Evolutionary conservation across 2,113 vertebrate species (phyloP), one percentile per base, ranked within the genome.

Genomic region (Paratilapia polleni): DNA sequence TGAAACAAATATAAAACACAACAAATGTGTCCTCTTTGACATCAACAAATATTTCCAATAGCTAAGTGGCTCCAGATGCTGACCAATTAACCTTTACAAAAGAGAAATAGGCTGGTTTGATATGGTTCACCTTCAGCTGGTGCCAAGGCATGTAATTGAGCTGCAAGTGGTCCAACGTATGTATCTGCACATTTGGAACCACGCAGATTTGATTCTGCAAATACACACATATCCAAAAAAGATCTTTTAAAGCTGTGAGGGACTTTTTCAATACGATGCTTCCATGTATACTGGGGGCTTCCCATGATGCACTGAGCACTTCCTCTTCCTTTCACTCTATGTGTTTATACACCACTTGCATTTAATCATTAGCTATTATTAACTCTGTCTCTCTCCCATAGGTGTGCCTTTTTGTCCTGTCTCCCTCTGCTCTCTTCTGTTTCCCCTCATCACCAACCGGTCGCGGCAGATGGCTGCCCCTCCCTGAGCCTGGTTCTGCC

Each of bases 51-150:
- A 86, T 83, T 89, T 88, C 74, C 80, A 89, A 77, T 26, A 82
- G 86, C 82, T 91, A 93, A 95, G 83, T 91, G 90, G 86, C 34
- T 88, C 90, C 95, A 95, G 94, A 96, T 95, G 95, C 86, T 60
- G 86, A 88, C 78, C 90, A 93, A 95, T 95, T 93, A 94, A 91
- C 86, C 83, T 92, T 91, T 91, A 89, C 89, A 66, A 85, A 92
- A 86, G 82, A 82, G 78, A 94, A 94, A 90, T 89, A 88, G 66
- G 81, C 75, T 83, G 1, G 31, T 74, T 89, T 90, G 63, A 78
- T 63, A 83, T 66, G 76, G 64, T 91, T 95, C 91, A 94, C 94
- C 94, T 93, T 92, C 93, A 91, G 89, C 83, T 83, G 34, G 81
- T 82, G 82, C 78, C 89, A 87, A 81, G 52, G 28, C 54, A 60